A percentile compares a stretch with the other conserved stretches of the same genome.
Evolutionary conservation across 2,888 invertebrate genomes (phyloP).

Genomic region (Cephus pulcher): DNA sequence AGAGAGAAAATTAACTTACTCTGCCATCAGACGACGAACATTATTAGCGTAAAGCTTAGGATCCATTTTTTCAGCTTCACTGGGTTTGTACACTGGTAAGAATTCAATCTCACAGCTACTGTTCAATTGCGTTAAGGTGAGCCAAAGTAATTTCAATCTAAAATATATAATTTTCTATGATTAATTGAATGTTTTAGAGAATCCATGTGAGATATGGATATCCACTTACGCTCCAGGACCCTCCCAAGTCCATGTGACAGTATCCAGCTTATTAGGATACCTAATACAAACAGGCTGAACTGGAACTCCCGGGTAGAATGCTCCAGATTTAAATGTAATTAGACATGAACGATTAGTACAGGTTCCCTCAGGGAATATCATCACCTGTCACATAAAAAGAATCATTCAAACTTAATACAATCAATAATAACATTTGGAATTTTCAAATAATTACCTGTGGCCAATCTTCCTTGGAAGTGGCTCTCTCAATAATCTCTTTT

Average conservation of each 20-base stretch:
- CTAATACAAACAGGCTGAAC: slow-evolving; percentile 94
- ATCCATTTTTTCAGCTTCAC: slow-evolving; percentile 85
- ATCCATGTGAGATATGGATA: not conserved
- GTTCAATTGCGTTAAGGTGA: slow-evolving; percentile 88
- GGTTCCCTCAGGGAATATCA: slow-evolving; percentile 97
- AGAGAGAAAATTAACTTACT: slow-evolving; percentile 71
- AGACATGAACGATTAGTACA: slow-evolving; percentile 94
- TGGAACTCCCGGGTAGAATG: slow-evolving; percentile 95
- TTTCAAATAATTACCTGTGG: slow-evolving; percentile 75
- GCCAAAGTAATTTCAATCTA: slow-evolving; percentile 86
- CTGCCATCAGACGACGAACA: slow-evolving; percentile 91
- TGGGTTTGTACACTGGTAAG: slow-evolving; percentile 91
- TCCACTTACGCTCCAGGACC: slow-evolving; percentile 90
- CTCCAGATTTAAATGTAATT: slow-evolving; percentile 91
- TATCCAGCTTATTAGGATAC: slow-evolving; percentile 90
- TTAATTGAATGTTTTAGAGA: not conserved
- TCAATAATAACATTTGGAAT: not conserved
- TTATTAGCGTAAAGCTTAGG: slow-evolving; percentile 91
- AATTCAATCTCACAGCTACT: slow-evolving; percentile 92
- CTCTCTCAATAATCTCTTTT: slow-evolving; percentile 86
- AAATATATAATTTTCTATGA: slow-evolving; percentile 40
- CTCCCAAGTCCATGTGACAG: slow-evolving; percentile 95
- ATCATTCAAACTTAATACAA: not conserved
- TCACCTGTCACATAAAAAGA: slow-evolving; percentile 70
- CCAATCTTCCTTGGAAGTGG: slow-evolving; percentile 88